A percentile compares a stretch with the other conserved stretches of the same genome.
Conservation (phyloP, 2,797 vertebrate genomes). For the Sphenodon punctatus region DNA sequence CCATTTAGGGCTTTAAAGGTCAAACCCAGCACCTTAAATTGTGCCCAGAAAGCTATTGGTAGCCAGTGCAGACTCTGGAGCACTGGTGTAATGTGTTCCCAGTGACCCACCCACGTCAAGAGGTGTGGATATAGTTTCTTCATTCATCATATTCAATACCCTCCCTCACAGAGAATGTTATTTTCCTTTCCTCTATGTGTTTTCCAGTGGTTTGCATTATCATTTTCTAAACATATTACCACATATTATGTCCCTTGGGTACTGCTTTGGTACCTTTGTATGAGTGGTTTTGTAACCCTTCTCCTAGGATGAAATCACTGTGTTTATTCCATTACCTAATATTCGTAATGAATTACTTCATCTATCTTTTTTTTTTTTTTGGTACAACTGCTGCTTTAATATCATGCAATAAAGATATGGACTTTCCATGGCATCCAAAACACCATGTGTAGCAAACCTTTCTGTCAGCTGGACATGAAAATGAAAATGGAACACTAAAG, state of each 20-base stretch:
- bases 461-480: constrained; percentile 3
- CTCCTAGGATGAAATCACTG: constrained; percentile 29
- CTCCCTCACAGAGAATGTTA: not conserved
- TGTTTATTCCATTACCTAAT: constrained; percentile 33
- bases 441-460: not conserved
- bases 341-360: constrained; percentile 48
- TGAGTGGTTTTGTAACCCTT: not conserved
- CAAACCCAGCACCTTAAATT: no score
- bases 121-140: no score
- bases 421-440: constrained; percentile 23
- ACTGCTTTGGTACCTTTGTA: constrained; percentile 18
- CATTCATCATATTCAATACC: not conserved
- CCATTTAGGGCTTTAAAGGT: no score
- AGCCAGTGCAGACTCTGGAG: no score
- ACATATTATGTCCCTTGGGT: constrained; percentile 27
- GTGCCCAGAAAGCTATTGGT: no score
- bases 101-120: no score
- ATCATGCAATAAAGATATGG: not conserved
- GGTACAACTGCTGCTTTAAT: constrained; percentile 12
- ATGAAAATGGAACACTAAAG: constrained; percentile 32
- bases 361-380: constrained; percentile 43
- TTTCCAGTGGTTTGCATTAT: constrained; percentile 24
- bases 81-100: no score
- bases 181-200: not conserved
- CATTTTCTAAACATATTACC: constrained; percentile 46